Evolutionary conservation across 2,888 invertebrate genomes (phyloP), one percentile per base, ranked within the genome.

Genomic region (Tenthredo distinguenda): DNA sequence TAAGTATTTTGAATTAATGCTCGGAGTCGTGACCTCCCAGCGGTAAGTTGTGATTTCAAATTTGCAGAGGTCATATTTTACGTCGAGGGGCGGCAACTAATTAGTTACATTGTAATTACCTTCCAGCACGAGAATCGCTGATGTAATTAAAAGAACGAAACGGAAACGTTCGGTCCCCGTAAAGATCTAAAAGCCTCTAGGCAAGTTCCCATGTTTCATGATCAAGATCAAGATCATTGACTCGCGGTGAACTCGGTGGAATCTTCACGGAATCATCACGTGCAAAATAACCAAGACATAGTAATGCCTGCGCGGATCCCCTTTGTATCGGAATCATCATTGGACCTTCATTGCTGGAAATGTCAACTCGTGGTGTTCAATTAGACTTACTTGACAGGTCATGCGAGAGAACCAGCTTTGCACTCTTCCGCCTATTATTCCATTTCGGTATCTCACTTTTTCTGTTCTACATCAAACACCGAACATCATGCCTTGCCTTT

Each of bases 221-320:
- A 90, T 91, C 91, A 90, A 89, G 91, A 91, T 91, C 91, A 89
- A 89, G 91, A 91, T 91, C 91, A 90, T 91, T 89, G 91, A 90
- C 91, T 91, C 89, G 47, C 68, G 83, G 83, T 83, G 83, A 83
- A 83, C 83, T 83, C 83, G 83, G 47, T 68, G 83, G 83, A 83
- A 83, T 83, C 83, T 71, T 68, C 83, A 68, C 71, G 83, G 83
- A 65, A 83, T 83, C 83, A 68, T 71, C 83, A 83, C 83, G 83
- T 83, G 83, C 83, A 83, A 83, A 83, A 68, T 68, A 81, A 62
- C 81, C 81, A 62, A 58, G 81, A 40, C 58, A 81, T 62, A 43
- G 18, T 50, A 34, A 37, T 21, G 81, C 81, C 62, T n/a, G 21
- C 9, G 81, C 81, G 81, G 81, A 37, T 9, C 18, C 31, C 43